Conservation (phyloP, 2,888 invertebrate species). For the Dichetophora obliterata region DNA sequence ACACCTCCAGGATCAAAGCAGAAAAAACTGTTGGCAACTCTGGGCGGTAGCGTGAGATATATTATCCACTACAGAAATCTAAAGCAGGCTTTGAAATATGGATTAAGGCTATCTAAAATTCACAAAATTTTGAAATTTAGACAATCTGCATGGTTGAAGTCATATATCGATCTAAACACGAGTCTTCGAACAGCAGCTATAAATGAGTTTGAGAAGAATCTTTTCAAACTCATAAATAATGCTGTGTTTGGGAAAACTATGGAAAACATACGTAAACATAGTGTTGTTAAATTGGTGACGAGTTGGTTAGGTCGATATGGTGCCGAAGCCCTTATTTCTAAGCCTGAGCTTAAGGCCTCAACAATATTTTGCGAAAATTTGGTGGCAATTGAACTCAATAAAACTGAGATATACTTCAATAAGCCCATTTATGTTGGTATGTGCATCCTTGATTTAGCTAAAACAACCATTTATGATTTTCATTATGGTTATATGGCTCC, state of each 20-base stretch:
- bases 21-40: slow-evolving; percentile 49
- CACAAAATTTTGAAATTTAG: not conserved
- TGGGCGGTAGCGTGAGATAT: slow-evolving; percentile 54
- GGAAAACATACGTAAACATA: slow-evolving; percentile 47
- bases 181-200: slow-evolving; percentile 3
- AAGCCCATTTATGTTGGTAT: not conserved
- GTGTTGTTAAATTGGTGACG: slow-evolving; percentile 42
- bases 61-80: slow-evolving; percentile 57
- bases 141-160: slow-evolving; percentile 56
- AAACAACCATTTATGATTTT: no score
- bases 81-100: slow-evolving; percentile 55
- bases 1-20: not conserved
- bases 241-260: slow-evolving; percentile 49
- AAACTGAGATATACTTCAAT: not conserved
- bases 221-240: no score
- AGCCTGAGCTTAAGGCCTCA: not conserved
- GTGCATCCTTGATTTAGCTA: no score
- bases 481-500: no score
- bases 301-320: slow-evolving; percentile 31
- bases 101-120: slow-evolving; percentile 53
- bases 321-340: not conserved
- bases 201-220: slow-evolving; percentile 29
- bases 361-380: not conserved
- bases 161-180: slow-evolving; percentile 42
- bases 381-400: not conserved